These are phyloP conservation scores for Entomyzon cyanotis DNA, from an alignment of 2,113 vertebrate species.

Conservation along the genomic window DNA sequence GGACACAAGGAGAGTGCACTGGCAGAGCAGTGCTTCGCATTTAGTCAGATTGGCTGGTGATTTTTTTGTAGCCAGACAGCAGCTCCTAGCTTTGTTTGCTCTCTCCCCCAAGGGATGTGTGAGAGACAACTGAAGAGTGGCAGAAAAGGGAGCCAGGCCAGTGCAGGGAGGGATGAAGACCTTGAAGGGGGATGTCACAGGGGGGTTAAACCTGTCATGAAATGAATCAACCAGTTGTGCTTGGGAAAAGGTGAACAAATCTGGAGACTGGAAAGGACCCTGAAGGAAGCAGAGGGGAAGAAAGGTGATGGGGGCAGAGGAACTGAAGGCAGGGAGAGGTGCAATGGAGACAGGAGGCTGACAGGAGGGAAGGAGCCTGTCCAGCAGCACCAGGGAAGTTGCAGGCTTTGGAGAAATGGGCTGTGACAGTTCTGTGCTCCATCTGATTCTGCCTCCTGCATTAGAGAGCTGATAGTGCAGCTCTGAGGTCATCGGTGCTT, in stretches of 20 bases:
- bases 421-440: fast-evolving
- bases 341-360: neutral
- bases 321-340: neutral
- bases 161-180: neutral
- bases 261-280: neutral
- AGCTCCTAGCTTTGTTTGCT: neutral
- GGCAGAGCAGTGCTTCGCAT: neutral
- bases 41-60: neutral
- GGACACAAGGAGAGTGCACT: neutral
- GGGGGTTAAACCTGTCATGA: fast-evolving
- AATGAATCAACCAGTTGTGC: fast-evolving
- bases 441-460: neutral
- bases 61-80: neutral
- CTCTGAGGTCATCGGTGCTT: neutral
- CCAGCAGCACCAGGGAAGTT: neutral
- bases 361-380: neutral
- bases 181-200: neutral
- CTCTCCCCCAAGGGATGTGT: fast-evolving
- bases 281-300: neutral
- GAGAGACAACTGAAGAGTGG: neutral
- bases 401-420: neutral
- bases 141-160: neutral
- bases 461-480: neutral
- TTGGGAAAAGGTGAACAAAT: neutral
- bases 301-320: neutral